A percentile compares a stretch with the other conserved stretches of the same genome.
Evolutionary conservation across 2,113 vertebrate species (phyloP).

Genomic region (Pipra filicauda): DNA sequence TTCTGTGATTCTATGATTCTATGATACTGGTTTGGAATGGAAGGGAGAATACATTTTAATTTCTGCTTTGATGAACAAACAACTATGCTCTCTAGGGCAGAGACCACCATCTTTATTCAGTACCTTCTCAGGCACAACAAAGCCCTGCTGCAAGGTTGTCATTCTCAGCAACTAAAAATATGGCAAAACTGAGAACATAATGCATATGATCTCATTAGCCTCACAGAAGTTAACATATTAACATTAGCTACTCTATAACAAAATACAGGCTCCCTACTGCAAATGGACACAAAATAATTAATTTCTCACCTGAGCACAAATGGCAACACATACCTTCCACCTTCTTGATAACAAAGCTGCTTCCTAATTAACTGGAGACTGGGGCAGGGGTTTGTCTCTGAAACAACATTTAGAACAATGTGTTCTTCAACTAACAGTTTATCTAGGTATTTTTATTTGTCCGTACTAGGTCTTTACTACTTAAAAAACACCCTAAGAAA

Average conservation of each 20-base stretch:
- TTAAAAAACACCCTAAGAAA: not conserved
- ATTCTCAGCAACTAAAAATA: not conserved
- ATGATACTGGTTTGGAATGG: not conserved
- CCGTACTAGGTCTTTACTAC: not conserved
- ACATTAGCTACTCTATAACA: not conserved
- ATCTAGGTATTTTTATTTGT: not conserved
- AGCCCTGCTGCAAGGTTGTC: not conserved
- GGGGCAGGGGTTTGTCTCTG: not conserved
- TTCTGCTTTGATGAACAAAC: not conserved
- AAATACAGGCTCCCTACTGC: not conserved
- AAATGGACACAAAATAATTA: not conserved
- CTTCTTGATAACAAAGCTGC: not conserved
- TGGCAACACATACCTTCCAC: not conserved
- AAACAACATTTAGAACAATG: not conserved
- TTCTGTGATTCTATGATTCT: too few species aligned
- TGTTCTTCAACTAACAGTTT: not conserved
- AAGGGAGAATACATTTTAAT: not conserved
- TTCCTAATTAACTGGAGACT: not conserved
- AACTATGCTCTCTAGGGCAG: not conserved
- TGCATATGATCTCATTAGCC: not conserved
- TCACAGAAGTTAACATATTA: not conserved
- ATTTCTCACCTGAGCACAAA: not conserved
- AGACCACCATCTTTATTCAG: not conserved
- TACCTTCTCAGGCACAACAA: not conserved
- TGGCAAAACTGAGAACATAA: not conserved